phyloP scores from a whole-genome alignment of 37 sponge, comb jelly and placozoan genomes.

The Oscarella lobularis region DNA sequence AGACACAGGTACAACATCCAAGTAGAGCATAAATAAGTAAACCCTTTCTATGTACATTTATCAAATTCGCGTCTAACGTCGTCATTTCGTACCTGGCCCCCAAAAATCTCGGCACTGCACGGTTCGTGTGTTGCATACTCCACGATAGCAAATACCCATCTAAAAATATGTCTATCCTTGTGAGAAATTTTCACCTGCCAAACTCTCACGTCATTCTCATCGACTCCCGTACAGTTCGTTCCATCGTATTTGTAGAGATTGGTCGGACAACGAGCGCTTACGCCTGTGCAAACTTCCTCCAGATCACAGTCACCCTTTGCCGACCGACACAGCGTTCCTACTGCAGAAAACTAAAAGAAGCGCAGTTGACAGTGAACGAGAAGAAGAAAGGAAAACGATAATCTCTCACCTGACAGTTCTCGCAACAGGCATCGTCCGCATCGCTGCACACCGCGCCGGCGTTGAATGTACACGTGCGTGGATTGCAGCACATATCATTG shows the following conservation, averaged over 20 bases:
- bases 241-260: background rate
- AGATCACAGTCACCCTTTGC: background rate
- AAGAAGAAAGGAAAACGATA: background rate
- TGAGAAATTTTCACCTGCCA: background rate
- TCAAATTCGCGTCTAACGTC: background rate
- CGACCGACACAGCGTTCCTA: background rate
- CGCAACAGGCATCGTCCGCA: background rate
- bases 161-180: background rate
- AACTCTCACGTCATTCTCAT: background rate
- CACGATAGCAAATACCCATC: background rate
- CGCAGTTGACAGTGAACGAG: background rate
- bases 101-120: background rate
- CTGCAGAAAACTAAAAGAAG: background rate
- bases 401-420: background rate
- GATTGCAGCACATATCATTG: background rate
- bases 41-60: no score
- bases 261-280: background rate
- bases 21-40: no score
- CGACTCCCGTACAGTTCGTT: background rate
- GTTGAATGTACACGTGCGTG: background rate
- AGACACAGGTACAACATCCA: no score
- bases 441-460: background rate
- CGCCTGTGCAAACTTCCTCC: background rate
- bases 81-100: background rate
- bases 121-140: background rate